phyloP scores from a whole-genome alignment of 2,113 vertebrate species.

The Hippocampus guttulatus region DNA sequence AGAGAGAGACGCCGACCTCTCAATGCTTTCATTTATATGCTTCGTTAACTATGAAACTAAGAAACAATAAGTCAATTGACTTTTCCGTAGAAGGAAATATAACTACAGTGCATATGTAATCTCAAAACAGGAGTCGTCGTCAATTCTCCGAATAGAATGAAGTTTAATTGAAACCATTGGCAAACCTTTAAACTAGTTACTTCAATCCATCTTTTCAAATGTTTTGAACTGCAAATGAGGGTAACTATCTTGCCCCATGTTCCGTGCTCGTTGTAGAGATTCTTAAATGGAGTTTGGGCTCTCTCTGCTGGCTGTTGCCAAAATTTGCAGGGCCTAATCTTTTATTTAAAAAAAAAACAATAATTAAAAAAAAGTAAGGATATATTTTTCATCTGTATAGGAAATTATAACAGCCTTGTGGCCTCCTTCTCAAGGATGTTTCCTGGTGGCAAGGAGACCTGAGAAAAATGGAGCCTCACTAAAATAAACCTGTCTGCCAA shows the following conservation, averaged over 20 bases:
- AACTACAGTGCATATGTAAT: no score
- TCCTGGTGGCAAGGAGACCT: conserved; percentile 73
- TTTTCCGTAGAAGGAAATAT: no score
- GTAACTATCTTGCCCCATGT: neutral
- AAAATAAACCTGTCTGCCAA: conserved; percentile 82
- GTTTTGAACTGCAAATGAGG: neutral
- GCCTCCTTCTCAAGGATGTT: conserved; percentile 78
- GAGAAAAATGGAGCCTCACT: conserved; percentile 77
- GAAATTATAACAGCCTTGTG: conserved; percentile 58
- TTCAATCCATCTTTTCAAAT: neutral
- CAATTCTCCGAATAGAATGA: no score
- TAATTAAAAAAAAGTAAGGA: neutral
- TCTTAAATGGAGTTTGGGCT: conserved; percentile 41
- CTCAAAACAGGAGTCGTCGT: no score
- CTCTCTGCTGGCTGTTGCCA: conserved; percentile 52
- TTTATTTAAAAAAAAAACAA: neutral
- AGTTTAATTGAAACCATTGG: no score
- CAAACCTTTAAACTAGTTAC: neutral
- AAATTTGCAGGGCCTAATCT: conserved; percentile 35
- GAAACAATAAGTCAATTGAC: no score
- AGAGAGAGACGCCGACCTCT: no score
- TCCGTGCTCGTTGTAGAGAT: conserved; percentile 4
- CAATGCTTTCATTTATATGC: no score
- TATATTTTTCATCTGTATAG: conserved; percentile 54
- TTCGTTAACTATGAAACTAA: no score